A percentile compares a stretch with the other conserved stretches of the same genome.
These are phyloP conservation scores for Diachrysia chrysitis DNA, from an alignment of 2,888 invertebrate species.

Conservation along the genomic window DNA sequence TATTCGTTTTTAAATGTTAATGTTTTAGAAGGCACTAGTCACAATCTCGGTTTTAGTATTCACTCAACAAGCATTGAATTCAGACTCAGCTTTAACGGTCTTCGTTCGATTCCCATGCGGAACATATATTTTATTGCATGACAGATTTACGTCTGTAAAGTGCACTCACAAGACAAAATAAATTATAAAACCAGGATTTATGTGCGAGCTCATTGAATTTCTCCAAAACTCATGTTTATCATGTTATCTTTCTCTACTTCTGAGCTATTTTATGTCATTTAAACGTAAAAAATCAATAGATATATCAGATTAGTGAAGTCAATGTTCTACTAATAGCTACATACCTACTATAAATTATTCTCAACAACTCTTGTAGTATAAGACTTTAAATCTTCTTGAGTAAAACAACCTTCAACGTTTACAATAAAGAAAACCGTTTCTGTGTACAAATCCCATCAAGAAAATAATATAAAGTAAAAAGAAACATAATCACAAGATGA, in stretches of 20 bases:
- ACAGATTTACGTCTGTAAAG: conserved; percentile 1
- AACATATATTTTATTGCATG: conserved; percentile 4
- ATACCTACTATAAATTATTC: neutral
- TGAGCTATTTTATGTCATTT: neutral
- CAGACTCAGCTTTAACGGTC: neutral
- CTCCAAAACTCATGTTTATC: neutral
- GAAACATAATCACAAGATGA: conserved; percentile 49
- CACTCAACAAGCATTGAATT: neutral
- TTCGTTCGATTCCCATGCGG: neutral
- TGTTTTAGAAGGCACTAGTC: neutral
- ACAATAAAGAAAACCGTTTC: neutral
- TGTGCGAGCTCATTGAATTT: conserved; percentile 1
- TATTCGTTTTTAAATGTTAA: neutral
- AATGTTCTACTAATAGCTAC: too few relatives aligned
- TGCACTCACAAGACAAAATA: conserved; percentile 4
- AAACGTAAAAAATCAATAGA: too few relatives aligned
- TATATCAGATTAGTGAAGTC: too few relatives aligned
- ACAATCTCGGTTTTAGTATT: conserved; percentile 1
- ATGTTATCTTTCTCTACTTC: neutral
- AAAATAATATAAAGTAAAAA: conserved; percentile 47
- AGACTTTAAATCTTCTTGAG: too few relatives aligned
- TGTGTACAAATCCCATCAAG: conserved; percentile 17
- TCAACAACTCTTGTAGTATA: too few relatives aligned
- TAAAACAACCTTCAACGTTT: neutral
- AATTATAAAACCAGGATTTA: conserved; percentile 1